A percentile compares a stretch with the other conserved stretches of the same genome.
Conservation (phyloP, 2,113 vertebrate genomes). For the Phasianus colchicus region DNA sequence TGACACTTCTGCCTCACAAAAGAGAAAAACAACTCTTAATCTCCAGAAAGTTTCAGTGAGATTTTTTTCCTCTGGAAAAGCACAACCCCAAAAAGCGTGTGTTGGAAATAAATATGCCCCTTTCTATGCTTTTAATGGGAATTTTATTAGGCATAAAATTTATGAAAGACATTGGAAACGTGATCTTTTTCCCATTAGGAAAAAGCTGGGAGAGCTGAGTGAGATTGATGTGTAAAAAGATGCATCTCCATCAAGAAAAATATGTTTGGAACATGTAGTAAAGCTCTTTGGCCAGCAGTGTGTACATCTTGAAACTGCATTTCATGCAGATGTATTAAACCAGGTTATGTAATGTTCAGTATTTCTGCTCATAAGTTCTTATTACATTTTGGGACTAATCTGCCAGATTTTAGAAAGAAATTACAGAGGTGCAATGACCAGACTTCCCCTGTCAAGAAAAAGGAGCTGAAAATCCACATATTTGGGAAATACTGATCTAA, state of each 20-base stretch:
- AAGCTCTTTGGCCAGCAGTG: neutral
- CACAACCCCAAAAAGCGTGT: neutral
- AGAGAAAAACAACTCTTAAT: neutral
- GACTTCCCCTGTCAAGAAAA: neutral
- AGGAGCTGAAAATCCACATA: neutral
- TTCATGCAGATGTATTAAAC: neutral
- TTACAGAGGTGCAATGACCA: neutral
- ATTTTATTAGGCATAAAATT: neutral
- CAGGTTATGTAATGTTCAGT: neutral
- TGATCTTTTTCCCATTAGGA: neutral
- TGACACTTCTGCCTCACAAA: neutral
- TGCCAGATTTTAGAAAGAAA: neutral
- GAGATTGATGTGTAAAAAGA: neutral
- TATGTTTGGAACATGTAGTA: slow-evolving; percentile 50
- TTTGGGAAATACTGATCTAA: neutral
- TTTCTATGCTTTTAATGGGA: neutral
- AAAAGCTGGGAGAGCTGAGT: neutral
- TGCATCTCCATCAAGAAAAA: slow-evolving; percentile 35
- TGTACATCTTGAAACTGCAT: neutral
- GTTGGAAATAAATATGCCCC: neutral
- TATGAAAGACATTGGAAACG: neutral
- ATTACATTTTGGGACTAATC: neutral
- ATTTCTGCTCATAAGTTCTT: neutral
- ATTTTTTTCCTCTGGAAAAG: neutral
- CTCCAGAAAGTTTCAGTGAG: neutral